Percentiles rank a stretch among this genome's conserved stretches.
Conservation (phyloP, 2,888 invertebrate species). For the Morpho deidamia region DNA sequence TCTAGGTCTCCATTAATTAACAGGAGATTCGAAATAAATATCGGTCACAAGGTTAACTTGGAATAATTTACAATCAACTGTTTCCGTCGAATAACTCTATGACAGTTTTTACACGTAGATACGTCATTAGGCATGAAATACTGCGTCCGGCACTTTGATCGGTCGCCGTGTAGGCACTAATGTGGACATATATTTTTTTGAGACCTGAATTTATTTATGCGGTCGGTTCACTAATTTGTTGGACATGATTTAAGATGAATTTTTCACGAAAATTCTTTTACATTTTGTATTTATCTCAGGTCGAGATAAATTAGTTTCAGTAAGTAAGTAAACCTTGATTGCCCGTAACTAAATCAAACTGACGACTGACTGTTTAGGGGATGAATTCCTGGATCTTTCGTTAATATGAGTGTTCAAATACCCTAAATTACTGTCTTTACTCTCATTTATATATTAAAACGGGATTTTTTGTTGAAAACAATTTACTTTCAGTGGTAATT, state of each 20-base stretch:
- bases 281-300: too few relatives aligned
- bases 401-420: too few relatives aligned
- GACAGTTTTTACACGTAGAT: slow-evolving; percentile 21
- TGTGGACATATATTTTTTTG: slow-evolving; percentile 20
- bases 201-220: slow-evolving; percentile 24
- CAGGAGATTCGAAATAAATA: slow-evolving; percentile 11
- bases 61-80: slow-evolving; percentile 32
- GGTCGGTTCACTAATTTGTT: slow-evolving; percentile 12
- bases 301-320: too few relatives aligned
- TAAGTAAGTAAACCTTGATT: too few relatives aligned
- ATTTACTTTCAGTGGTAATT: too few relatives aligned
- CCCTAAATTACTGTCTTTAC: too few relatives aligned
- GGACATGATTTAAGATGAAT: slow-evolving; percentile 1
- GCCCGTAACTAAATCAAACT: too few relatives aligned
- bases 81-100: slow-evolving; percentile 30
- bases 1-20: slow-evolving; percentile 14
- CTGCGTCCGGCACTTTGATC: slow-evolving; percentile 43
- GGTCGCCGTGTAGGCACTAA: slow-evolving; percentile 16
- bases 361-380: too few relatives aligned
- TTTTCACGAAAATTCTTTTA: not conserved
- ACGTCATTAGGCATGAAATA: slow-evolving; percentile 33
- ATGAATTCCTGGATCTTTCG: too few relatives aligned
- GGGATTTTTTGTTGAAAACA: too few relatives aligned
- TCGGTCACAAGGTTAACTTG: slow-evolving; percentile 38
- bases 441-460: too few relatives aligned